Evolutionary conservation across 2,113 vertebrate species (phyloP).

Genomic region (Procavia capensis): DNA sequence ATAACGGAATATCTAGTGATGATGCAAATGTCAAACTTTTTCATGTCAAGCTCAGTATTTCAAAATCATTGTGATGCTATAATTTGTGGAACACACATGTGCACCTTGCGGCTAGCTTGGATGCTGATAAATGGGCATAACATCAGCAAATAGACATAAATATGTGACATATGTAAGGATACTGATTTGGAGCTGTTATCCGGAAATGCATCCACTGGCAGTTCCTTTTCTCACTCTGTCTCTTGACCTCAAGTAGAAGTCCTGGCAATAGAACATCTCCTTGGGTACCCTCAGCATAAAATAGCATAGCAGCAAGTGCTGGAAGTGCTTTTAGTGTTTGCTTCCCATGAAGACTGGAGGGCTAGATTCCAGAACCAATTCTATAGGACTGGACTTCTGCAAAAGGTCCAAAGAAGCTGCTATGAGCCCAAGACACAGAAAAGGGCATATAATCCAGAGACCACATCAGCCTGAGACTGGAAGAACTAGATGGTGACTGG

Average conservation of each 20-base stretch:
- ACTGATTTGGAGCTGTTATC: neutral
- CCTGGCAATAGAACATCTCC: neutral
- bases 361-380: neutral
- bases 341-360: neutral
- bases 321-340: neutral
- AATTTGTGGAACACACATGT: neutral
- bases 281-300: neutral
- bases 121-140: neutral
- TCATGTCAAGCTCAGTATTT: constrained; percentile 19
- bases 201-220: neutral
- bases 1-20: constrained; percentile 28
- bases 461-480: too few species aligned
- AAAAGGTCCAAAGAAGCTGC: neutral
- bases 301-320: neutral
- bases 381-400: neutral
- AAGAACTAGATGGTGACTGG: too few species aligned
- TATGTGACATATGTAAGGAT: neutral
- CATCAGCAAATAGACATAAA: neutral
- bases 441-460: too few species aligned
- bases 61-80: neutral
- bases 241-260: neutral
- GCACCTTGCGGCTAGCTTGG: neutral
- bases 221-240: neutral
- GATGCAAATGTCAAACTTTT: neutral
- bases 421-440: too few species aligned